These are phyloP conservation scores for Drosophila funebris DNA, from an alignment of 1,140 invertebrate genomes.

Conservation along the genomic window DNA sequence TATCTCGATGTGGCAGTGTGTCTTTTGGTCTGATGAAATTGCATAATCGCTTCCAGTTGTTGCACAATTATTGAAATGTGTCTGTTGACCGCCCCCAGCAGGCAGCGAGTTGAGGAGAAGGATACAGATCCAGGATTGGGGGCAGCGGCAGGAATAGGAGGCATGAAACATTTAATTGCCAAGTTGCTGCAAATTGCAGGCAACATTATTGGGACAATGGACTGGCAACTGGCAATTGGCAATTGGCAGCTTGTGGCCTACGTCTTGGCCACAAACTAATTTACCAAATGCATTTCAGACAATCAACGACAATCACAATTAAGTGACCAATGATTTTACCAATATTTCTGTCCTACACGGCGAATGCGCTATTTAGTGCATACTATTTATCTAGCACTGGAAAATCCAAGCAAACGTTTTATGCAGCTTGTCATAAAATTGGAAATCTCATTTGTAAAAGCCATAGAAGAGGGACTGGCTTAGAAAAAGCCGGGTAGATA, in stretches of 20 bases:
- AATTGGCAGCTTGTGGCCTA: slow-evolving; percentile 19
- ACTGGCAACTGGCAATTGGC: not conserved
- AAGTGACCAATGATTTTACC: slow-evolving; percentile 33
- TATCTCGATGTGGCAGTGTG: slow-evolving; percentile 60
- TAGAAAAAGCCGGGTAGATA: not conserved
- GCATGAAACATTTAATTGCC: slow-evolving; percentile 62
- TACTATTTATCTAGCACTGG: not conserved
- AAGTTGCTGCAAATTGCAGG: slow-evolving; percentile 37
- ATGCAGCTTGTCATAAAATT: slow-evolving; percentile 63
- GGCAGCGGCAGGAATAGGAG: not conserved
- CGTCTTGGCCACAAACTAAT: slow-evolving; percentile 45
- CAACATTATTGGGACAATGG: slow-evolving; percentile 32
- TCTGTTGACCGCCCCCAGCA: slow-evolving; percentile 39
- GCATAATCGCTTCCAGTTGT: slow-evolving; percentile 81
- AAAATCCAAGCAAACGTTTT: slow-evolving; percentile 19
- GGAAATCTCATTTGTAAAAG: slow-evolving; percentile 69
- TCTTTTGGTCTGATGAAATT: slow-evolving; percentile 78
- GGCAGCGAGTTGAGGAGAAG: not conserved
- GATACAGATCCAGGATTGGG: not conserved
- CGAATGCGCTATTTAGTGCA: slow-evolving; percentile 7
- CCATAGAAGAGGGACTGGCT: slow-evolving; percentile 5
- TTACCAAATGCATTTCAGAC: slow-evolving; percentile 46
- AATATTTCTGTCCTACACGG: too few species aligned
- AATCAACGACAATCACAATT: slow-evolving; percentile 49
- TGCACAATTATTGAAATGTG: slow-evolving; percentile 82